These are phyloP conservation scores for Hetaerina titia DNA, from an alignment of 2,888 invertebrate species.

Conservation along the genomic window DNA sequence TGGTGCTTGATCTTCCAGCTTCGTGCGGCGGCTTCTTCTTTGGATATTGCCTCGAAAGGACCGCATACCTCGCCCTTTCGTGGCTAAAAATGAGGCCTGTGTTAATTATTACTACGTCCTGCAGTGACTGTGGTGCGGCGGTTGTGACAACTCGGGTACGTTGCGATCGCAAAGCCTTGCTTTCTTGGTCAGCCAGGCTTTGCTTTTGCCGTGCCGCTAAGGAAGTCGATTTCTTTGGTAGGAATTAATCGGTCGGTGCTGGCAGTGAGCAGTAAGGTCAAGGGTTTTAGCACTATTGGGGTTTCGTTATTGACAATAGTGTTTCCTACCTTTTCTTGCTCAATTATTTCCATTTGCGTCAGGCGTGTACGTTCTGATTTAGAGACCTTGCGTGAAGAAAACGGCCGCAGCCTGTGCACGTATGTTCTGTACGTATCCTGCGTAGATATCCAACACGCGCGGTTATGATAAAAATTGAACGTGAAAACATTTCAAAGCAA, in stretches of 20 bases:
- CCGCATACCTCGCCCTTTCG: too few species aligned
- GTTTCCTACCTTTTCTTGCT: background rate
- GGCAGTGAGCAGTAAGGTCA: background rate
- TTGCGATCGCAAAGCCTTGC: background rate
- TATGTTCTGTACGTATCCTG: background rate
- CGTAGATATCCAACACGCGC: background rate
- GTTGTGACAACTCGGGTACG: background rate
- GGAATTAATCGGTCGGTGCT: background rate
- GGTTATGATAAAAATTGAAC: background rate
- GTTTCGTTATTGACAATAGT: background rate
- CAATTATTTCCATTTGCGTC: conserved; percentile 6
- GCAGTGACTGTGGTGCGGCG: background rate
- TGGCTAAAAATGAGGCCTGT: background rate
- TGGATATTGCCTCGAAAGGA: too few species aligned
- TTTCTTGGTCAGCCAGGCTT: background rate
- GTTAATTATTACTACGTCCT: background rate
- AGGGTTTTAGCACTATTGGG: background rate
- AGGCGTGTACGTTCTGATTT: background rate
- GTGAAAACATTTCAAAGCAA: background rate
- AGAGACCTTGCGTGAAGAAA: background rate
- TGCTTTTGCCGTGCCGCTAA: background rate
- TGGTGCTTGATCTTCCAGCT: too few species aligned
- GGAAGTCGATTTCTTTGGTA: background rate
- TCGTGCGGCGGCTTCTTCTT: too few species aligned
- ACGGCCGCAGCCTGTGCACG: background rate